A percentile compares a stretch with the other conserved stretches of the same genome.
Evolutionary conservation across 2,113 vertebrate species (phyloP).

Genomic region (Pampusana beccarii): DNA sequence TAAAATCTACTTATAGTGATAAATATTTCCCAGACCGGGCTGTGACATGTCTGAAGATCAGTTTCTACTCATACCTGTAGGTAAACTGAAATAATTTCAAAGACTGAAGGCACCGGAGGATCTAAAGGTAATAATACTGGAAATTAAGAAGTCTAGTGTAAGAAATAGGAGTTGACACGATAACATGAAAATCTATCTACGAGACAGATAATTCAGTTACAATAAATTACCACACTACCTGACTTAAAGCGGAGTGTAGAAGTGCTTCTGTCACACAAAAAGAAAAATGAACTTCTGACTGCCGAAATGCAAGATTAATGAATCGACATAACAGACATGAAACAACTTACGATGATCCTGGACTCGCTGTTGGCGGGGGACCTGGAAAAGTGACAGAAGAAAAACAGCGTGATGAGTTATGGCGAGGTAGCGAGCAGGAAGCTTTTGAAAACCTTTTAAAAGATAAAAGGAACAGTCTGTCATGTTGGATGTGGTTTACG

Average conservation of each 20-base stretch:
- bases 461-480: constrained; percentile 45
- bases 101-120: constrained; percentile 6
- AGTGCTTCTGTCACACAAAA: background rate
- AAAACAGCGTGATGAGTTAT: constrained; percentile 57
- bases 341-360: constrained; percentile 93
- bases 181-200: background rate
- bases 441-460: constrained; percentile 38
- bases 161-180: constrained; percentile 17
- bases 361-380: constrained; percentile 89
- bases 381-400: constrained; percentile 81
- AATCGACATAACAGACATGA: constrained; percentile 11
- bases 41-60: background rate
- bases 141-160: constrained; percentile 16
- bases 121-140: background rate
- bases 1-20: background rate
- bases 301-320: constrained; percentile 41
- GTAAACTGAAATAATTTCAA: background rate
- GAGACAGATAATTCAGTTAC: background rate
- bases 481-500: background rate
- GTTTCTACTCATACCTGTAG: background rate
- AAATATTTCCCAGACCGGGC: background rate
- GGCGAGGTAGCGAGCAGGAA: background rate
- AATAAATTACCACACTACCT: constrained; percentile 19
- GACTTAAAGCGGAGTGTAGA: constrained; percentile 4
- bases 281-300: constrained; percentile 53